Base-by-base conservation (phyloP, 1,140 invertebrate genomes). In the Hypothenemus hampei region DNA sequence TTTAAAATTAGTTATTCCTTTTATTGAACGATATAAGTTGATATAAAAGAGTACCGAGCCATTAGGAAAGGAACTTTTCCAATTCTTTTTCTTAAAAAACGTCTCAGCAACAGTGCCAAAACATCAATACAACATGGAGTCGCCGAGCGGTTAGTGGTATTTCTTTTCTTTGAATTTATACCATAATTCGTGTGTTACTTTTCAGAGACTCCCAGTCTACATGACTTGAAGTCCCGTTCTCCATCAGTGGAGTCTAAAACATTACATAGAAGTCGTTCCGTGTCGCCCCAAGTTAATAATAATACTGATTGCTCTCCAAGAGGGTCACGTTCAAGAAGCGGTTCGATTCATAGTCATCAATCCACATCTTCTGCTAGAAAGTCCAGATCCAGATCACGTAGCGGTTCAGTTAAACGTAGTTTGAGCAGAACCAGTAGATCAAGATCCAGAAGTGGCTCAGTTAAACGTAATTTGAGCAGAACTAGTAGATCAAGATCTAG, bases 401-500 rank as follows among this genome's bases (percentile, higher is more conserved):
- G 48, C n/a, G 49, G 13, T 29, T 59, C 57, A 33, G 43, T 35
- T 26, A 41, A 52, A 35, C 23, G 35, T 37, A 19, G 20, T 21
- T 22, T 15, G 24, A 47, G 41, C 26, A 36, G 52, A 26, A 51
- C 15, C 24, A 20, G n/a, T n/a, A n/a, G 23, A 18, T 53, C 50
- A 1, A 43, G 50, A 35, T 43, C 49, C 16, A 22, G 45, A 18
- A 43, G 43, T 29, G 37, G 46, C 21, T 64, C 63, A 22, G 56
- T 15, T 24, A 41, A 46, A 13, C 47, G 22, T 58, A 63, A 29
- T n/a, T 10, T 43, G 11, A 54, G 39, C 71, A 0, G 61, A n/a
- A n/a, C n/a, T n/a, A n/a, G 60, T 10, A 63, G 65, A 7, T 76
- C 75, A 0, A 52, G 71, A 4, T 72, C 70, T 31, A 61, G 72